Percentiles rank a stretch among this genome's conserved stretches.
phyloP scores from a whole-genome alignment of 2,797 vertebrate species.

The Bradypodion ventrale region DNA sequence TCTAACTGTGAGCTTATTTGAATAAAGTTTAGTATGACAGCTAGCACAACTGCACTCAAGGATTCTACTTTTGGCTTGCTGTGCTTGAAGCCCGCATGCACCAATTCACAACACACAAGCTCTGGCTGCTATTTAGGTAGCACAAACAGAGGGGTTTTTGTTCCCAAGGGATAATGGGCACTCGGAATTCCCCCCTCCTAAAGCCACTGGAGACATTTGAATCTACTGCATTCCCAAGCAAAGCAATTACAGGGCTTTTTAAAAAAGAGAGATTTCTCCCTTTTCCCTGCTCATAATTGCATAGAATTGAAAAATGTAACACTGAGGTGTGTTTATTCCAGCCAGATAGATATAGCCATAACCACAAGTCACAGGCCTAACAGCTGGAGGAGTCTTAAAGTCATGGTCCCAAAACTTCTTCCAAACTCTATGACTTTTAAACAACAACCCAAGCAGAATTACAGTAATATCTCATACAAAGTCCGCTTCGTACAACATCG shows the following conservation, averaged over 20 bases:
- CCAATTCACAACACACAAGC: constrained; percentile 24
- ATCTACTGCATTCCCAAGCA: constrained; percentile 30
- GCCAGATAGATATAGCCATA: too few species aligned
- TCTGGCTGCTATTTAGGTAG: constrained; percentile 23
- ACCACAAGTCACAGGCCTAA: neutral
- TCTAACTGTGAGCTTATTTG: constrained; percentile 50
- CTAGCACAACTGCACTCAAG: constrained; percentile 26
- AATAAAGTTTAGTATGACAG: constrained; percentile 60
- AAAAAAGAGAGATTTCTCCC: neutral
- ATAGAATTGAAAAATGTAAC: neutral
- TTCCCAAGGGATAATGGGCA: constrained; percentile 56
- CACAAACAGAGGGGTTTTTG: constrained; percentile 60
- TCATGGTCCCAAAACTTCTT: too few species aligned
- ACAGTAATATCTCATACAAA: too few species aligned
- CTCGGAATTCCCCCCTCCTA: constrained; percentile 50
- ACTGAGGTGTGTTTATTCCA: too few species aligned
- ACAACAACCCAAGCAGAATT: too few species aligned
- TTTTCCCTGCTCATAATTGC: neutral
- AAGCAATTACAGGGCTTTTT: neutral
- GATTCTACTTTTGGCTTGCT: constrained; percentile 16
- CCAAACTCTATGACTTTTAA: too few species aligned
- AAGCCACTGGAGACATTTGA: constrained; percentile 11
- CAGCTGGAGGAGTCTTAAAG: too few species aligned
- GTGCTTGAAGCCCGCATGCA: neutral
- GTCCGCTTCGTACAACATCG: too few species aligned